phyloP scores from a whole-genome alignment of 2,888 invertebrate genomes.

The Anaspis maculata region DNA sequence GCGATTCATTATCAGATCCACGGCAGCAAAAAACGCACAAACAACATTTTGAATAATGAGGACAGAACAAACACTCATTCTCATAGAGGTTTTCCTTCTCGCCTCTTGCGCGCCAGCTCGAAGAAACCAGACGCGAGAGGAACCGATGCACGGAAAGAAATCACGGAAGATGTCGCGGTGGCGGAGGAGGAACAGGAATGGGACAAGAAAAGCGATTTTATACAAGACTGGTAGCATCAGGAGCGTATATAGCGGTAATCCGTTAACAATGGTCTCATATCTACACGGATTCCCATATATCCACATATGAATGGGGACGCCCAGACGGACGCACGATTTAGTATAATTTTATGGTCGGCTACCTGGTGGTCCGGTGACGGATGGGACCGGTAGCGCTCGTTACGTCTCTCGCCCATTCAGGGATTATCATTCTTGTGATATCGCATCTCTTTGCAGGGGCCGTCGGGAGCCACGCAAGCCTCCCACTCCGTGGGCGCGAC shows the following conservation, averaged over 20 bases:
- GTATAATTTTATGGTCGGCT: constrained; percentile 42
- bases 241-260: no score
- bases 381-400: constrained; percentile 38
- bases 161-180: constrained; percentile 9
- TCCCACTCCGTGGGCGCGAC: constrained; percentile 25
- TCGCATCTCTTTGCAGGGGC: no score
- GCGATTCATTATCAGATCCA: no score
- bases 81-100: no score
- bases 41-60: no score
- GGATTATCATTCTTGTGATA: constrained; percentile 38
- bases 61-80: no score
- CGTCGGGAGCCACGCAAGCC: no score
- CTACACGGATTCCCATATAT: constrained; percentile 40
- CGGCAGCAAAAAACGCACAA: no score
- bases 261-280: constrained; percentile 40
- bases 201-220: constrained; percentile 14
- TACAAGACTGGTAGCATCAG: constrained; percentile 39
- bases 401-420: constrained; percentile 37
- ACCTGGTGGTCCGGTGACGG: constrained; percentile 42
- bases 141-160: constrained; percentile 17
- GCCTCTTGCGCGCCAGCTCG: no score
- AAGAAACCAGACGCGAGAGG: no score
- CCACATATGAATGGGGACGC: constrained; percentile 34
- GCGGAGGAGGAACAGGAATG: no score
- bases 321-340: constrained; percentile 39